A percentile compares a stretch with the other conserved stretches of the same genome.
phyloP scores from a whole-genome alignment of 1,140 invertebrate species.

The Monochamus saltuarius region DNA sequence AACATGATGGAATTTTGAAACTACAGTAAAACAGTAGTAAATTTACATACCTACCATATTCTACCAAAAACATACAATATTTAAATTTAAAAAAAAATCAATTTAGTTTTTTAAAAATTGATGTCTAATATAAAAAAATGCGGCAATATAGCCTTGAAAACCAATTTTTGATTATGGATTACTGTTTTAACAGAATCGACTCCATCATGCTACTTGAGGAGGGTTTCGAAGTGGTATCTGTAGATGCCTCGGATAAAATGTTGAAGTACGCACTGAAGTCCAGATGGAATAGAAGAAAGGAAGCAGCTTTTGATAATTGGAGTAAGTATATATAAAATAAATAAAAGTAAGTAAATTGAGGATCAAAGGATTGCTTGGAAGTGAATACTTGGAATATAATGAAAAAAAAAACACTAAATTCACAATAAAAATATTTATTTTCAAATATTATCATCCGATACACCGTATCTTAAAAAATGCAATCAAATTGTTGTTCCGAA shows the following conservation, averaged over 20 bases:
- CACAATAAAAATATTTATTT: no score
- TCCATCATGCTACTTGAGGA: conserved; percentile 85
- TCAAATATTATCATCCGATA: no score
- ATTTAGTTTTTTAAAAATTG: no score
- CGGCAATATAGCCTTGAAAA: no score
- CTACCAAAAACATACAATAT: no score
- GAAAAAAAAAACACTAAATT: no score
- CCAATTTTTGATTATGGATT: neutral
- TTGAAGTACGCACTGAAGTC: conserved; percentile 83
- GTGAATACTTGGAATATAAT: no score
- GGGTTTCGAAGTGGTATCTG: conserved; percentile 80
- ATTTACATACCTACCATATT: no score
- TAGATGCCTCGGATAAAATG: conserved; percentile 91
- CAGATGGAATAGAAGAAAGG: conserved; percentile 78
- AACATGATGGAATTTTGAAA: neutral
- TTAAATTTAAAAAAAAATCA: no score
- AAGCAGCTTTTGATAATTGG: conserved; percentile 79
- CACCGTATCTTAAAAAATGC: no score
- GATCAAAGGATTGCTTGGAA: neutral
- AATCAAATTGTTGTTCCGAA: neutral
- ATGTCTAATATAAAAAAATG: no score
- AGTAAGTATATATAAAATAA: conserved; percentile 56
- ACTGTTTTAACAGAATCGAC: conserved; percentile 64
- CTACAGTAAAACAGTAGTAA: no score
- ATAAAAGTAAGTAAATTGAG: neutral